These are phyloP conservation scores for Diplodus puntazzo DNA, from an alignment of 2,797 vertebrate genomes.

Conservation along the genomic window DNA sequence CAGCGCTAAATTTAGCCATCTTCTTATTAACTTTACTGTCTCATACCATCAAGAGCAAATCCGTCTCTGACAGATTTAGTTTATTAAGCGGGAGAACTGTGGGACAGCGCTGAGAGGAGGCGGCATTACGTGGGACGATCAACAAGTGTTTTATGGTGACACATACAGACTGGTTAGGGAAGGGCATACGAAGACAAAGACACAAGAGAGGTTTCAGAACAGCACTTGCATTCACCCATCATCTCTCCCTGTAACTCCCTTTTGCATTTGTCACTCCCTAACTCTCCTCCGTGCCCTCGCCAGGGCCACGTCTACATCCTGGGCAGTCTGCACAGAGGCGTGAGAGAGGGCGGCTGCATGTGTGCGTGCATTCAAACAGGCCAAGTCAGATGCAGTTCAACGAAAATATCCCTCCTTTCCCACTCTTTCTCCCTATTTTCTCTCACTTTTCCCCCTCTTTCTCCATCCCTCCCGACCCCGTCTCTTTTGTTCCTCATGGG, in stretches of 20 bases:
- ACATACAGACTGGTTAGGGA: constrained; percentile 5
- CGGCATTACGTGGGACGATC: constrained; percentile 31
- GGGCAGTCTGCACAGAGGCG: constrained; percentile 25
- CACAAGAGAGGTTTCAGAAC: constrained; percentile 19
- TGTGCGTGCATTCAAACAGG: constrained; percentile 12
- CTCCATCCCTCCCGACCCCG: constrained; percentile 15
- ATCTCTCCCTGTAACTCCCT: constrained; percentile 5
- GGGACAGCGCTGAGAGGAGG: constrained; percentile 8
- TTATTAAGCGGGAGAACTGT: constrained; percentile 24
- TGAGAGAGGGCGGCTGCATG: constrained; percentile 58
- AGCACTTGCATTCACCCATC: constrained; percentile 45
- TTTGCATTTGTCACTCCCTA: constrained; percentile 22
- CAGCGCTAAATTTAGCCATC: constrained; percentile 42
- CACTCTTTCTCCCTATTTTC: constrained; percentile 33
- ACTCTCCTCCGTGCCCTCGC: background rate
- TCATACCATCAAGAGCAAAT: constrained; percentile 41
- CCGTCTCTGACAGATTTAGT: constrained; percentile 46
- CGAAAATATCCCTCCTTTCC: constrained; percentile 36
- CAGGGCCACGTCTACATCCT: constrained; percentile 39
- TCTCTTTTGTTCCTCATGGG: constrained; percentile 65
- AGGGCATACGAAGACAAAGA: constrained; percentile 10
- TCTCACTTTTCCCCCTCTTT: background rate
- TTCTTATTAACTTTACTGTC: constrained; percentile 52
- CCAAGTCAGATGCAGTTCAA: constrained; percentile 42
- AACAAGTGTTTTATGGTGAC: constrained; percentile 5